Conservation (phyloP, 2,888 invertebrate species). For the Hypena proboscidalis region DNA sequence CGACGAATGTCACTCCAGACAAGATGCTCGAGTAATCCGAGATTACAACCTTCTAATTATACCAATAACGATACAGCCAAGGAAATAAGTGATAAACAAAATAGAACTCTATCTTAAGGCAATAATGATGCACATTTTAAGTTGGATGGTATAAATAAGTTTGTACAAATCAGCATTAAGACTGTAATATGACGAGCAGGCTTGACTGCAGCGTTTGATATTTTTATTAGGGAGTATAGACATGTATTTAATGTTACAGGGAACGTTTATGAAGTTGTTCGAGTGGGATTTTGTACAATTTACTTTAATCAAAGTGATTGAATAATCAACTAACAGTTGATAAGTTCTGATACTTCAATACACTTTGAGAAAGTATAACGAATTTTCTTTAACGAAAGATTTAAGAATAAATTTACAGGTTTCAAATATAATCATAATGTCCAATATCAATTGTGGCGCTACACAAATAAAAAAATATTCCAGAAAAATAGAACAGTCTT, state of each 20-base stretch:
- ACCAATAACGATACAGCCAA: constrained; percentile 2
- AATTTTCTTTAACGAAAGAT: too few species aligned
- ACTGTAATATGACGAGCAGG: constrained; percentile 26
- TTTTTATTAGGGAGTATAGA: constrained; percentile 24
- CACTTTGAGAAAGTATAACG: too few species aligned
- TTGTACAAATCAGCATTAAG: constrained; percentile 19
- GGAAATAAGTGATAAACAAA: neutral
- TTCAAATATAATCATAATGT: too few species aligned
- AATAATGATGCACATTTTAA: too few species aligned
- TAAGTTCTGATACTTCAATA: too few species aligned
- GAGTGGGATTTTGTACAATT: neutral
- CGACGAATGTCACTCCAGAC: constrained; percentile 39
- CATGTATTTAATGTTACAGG: neutral
- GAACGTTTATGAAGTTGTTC: neutral
- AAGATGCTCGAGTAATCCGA: constrained; percentile 36
- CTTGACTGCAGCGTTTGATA: constrained; percentile 25
- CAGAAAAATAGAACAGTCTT: neutral
- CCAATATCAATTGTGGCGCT: neutral
- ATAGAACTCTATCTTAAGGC: constrained; percentile 3
- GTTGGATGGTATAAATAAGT: neutral
- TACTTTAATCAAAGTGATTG: too few species aligned
- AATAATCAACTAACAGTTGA: too few species aligned
- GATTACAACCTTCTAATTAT: constrained; percentile 33
- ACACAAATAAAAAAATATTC: neutral
- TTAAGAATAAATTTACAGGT: too few species aligned